phyloP scores from a whole-genome alignment of 2,888 invertebrate species.

The Pecten maximus region DNA sequence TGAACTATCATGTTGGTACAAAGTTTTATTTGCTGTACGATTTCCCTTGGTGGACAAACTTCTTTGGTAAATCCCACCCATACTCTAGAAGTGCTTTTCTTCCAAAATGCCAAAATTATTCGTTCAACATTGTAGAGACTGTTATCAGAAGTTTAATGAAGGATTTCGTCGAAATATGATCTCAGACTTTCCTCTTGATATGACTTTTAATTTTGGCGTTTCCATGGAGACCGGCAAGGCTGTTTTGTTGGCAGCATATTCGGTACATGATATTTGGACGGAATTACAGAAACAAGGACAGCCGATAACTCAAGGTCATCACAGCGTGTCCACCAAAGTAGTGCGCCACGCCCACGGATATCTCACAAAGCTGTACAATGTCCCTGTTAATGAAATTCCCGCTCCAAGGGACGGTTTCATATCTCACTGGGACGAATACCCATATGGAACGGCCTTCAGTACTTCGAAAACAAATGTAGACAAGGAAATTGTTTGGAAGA shows the following conservation, averaged over 20 bases:
- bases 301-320: background rate
- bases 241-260: conserved; percentile 52
- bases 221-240: conserved; percentile 46
- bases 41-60: conserved; percentile 53
- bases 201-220: conserved; percentile 54
- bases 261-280: conserved; percentile 51
- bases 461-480: conserved; percentile 55
- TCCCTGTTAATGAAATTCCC: conserved; percentile 46
- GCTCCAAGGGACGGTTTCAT: conserved; percentile 48
- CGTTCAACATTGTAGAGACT: too few species aligned
- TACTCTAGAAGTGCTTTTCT: background rate
- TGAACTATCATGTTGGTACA: conserved; percentile 30
- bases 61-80: background rate
- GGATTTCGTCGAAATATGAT: too few species aligned
- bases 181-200: conserved; percentile 51
- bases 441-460: conserved; percentile 52
- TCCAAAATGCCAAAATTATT: too few species aligned
- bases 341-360: conserved; percentile 43
- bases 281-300: conserved; percentile 47
- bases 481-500: conserved; percentile 48
- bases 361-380: conserved; percentile 45
- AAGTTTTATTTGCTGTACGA: conserved; percentile 55
- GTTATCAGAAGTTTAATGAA: too few species aligned
- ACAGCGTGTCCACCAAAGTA: conserved; percentile 39
- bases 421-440: conserved; percentile 56